Base-by-base conservation (phyloP, 1,140 invertebrate species). In the Drosophila paulistorum region DNA sequence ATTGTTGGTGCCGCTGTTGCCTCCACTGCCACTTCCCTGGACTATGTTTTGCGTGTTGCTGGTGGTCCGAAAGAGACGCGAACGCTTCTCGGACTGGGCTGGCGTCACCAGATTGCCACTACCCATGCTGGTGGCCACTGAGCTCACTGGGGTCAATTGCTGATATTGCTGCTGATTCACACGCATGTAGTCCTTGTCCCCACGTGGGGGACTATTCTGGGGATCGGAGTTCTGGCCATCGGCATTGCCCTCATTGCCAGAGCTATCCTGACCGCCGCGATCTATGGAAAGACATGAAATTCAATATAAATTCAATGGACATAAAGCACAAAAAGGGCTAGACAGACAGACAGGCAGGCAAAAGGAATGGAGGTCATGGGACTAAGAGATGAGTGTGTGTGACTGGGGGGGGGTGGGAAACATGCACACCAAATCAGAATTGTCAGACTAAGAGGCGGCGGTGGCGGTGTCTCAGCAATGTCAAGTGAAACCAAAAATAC, bases 61-160 rank as follows among this genome's bases (percentile, higher is more conserved):
- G 9, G 94, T 93, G 51, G 94, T 94, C 13, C 95, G 93, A 85
- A 95, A 95, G 39, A 95, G 92, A 68, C 93, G 93, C 51, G 93
- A 95, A 71, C 93, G 93, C 86, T 93, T 95, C 90, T 94, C 94
- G 64, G 93, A 79, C 42, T 83, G 77, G 6, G 65, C 77, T 1
- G 85, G 75, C 3, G 78, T 83, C 2, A 71, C 65, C 13, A 72
- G 23, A 23, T 65, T 63, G 59, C 72, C 83, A 37, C 74, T 80
- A 17, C 67, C 77, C 79, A 83, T 75, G 39, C 79, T 83, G 58
- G 77, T 74, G n/a, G 72, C 68, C 58, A 86, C 79, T 26, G 80
- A 81, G 71, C 81, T 89, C 26, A 90, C 86, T 20, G 90, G 90
- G 1, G 90, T 91, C 39, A 91, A 35, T 41, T 89, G 84, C 3